Evolutionary conservation across 1,140 invertebrate genomes (phyloP), one percentile per base, ranked within the genome.

Genomic region (Euwallacea similis): DNA sequence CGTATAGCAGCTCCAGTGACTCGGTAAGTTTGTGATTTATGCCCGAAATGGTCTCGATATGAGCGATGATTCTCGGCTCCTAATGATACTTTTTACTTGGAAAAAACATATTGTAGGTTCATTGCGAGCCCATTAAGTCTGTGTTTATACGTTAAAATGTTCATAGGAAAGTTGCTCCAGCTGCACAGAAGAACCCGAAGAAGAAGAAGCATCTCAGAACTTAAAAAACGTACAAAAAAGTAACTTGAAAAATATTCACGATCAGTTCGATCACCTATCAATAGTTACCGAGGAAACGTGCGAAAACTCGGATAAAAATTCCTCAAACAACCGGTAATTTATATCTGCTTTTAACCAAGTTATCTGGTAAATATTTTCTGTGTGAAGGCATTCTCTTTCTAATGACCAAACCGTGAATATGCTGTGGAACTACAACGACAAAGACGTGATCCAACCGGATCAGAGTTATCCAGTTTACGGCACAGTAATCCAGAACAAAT

Each of bases 251-350:
- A 79, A 83, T 16, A 75, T 87, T 16, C 82, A 83, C 56, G 84
- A 87, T 64, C 88, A 90, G 73, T 91, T 91, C 76, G 90, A 93
- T 78, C 88, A 90, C 79, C 83, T 92, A 16, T 91, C 88, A 41
- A 87, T 91, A 0, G 90, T 93, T 1, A 87, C 89, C 1, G 90
- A 92, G 75, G 90, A 92, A 76, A 81, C 78, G 67, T 85, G 84
- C 63, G 76, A 85, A 77, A 83, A 87, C 79, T 85, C 86, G 75
- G 84, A 85, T 53, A 76, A 76, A 53, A 79, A 74, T 55, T 79
- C 77, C 8, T 8, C 42, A 58, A 72, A 67, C 16, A 71, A 62
- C 15, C 58, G 69, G 69, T 70, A 33, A 33, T 33, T 4, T 33
- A 33, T 33, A 33, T 33, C 21, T 33, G 1, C 47, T 13, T 11